phyloP scores from a whole-genome alignment of 2,797 vertebrate species.

The Phalloptychus januarius region DNA sequence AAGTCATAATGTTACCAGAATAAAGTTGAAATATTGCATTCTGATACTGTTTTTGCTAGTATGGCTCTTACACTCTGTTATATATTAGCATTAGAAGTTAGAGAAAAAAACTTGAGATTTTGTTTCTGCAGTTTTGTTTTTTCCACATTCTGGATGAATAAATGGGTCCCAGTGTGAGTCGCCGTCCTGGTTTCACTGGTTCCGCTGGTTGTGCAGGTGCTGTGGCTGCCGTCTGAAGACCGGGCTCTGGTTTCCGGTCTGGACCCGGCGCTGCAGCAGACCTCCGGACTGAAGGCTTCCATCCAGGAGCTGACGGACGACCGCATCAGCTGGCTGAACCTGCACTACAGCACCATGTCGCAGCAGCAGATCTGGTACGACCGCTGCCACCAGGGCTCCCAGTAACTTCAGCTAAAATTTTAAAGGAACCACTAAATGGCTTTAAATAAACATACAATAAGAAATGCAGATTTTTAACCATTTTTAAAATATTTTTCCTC shows the following conservation, averaged over 20 bases:
- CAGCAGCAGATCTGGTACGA: constrained; percentile 84
- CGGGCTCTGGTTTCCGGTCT: constrained; percentile 75
- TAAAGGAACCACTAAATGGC: no score
- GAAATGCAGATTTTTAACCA: no score
- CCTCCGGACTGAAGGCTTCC: constrained; percentile 71
- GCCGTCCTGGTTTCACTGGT: background rate
- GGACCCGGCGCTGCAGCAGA: constrained; percentile 86
- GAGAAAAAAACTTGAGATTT: no score
- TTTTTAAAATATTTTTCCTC: no score
- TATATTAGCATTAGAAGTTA: no score
- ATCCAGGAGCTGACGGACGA: constrained; percentile 76
- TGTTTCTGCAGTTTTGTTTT: no score
- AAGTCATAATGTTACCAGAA: no score
- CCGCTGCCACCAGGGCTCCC: background rate
- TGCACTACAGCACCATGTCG: constrained; percentile 87
- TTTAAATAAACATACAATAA: no score
- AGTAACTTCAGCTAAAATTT: no score
- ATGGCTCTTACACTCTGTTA: no score
- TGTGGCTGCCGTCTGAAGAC: constrained; percentile 83
- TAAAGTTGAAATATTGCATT: no score
- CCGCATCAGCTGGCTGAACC: constrained; percentile 84
- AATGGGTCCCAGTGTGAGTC: background rate
- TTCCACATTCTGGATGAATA: background rate
- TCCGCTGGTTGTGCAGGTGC: constrained; percentile 71
- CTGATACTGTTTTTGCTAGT: no score